Evolutionary conservation across 2,888 invertebrate species (phyloP).

Genomic region (Dolomedes plantarius): DNA sequence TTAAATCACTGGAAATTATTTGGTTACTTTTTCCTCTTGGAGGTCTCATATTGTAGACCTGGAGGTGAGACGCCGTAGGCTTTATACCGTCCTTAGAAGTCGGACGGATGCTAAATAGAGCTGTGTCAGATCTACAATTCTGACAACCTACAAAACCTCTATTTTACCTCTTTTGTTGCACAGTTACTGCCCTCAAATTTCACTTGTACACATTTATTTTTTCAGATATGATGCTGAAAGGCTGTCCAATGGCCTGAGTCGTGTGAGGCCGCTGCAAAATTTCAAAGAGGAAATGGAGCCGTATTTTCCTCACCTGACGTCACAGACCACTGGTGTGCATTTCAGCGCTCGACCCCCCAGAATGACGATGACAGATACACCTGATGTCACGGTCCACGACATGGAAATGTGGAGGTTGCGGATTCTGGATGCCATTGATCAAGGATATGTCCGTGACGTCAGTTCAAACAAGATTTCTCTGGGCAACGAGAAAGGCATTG

Average conservation of each 20-base stretch:
- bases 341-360: conserved; percentile 29
- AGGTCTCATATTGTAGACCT: too few species aligned
- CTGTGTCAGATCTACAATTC: too few species aligned
- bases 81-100: too few species aligned
- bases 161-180: too few species aligned
- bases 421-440: conserved; percentile 84
- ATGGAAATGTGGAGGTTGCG: conserved; percentile 86
- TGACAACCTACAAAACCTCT: too few species aligned
- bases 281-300: conserved; percentile 73
- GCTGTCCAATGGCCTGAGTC: conserved; percentile 83
- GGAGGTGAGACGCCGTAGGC: too few species aligned
- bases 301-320: conserved; percentile 50
- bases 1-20: too few species aligned
- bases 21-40: too few species aligned
- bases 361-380: conserved; percentile 36
- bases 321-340: conserved; percentile 41
- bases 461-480: conserved; percentile 80
- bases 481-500: conserved; percentile 85
- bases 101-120: too few species aligned
- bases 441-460: conserved; percentile 81
- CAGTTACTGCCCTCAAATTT: too few species aligned
- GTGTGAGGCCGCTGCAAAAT: conserved; percentile 80
- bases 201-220: too few species aligned
- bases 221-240: conserved; percentile 84
- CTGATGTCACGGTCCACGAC: conserved; percentile 57